Conservation (phyloP, 2,888 invertebrate species). For the Scaeva pyrastri region DNA sequence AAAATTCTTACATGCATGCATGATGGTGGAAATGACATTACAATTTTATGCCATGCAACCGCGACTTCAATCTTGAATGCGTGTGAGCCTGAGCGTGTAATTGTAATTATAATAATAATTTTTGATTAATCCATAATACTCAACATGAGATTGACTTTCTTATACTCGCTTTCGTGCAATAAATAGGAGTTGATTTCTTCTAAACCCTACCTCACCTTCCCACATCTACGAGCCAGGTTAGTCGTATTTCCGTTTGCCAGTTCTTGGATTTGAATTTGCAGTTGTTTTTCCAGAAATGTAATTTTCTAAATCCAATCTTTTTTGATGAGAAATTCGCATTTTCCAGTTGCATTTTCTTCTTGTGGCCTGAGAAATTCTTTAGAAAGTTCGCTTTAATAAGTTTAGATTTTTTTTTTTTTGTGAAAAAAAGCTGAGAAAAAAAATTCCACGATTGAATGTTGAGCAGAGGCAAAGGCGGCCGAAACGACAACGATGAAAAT, state of each 20-base stretch:
- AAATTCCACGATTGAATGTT: slow-evolving; percentile 48
- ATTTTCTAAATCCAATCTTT: slow-evolving; percentile 41
- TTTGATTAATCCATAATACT: slow-evolving; percentile 67
- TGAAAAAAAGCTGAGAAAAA: slow-evolving; percentile 18
- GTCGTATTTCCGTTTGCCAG: slow-evolving; percentile 61
- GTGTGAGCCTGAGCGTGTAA: slow-evolving; percentile 55
- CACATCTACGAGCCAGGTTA: no score
- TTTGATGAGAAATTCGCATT: slow-evolving; percentile 68
- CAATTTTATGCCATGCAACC: slow-evolving; percentile 10
- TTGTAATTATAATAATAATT: slow-evolving; percentile 46
- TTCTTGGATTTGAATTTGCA: slow-evolving; percentile 1
- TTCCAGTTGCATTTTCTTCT: slow-evolving; percentile 57
- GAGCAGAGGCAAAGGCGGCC: slow-evolving; percentile 2
- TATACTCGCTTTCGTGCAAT: slow-evolving; percentile 43
- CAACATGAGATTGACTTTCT: slow-evolving; percentile 45
- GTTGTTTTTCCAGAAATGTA: slow-evolving; percentile 43
- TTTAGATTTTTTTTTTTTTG: slow-evolving; percentile 26
- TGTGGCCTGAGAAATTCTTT: slow-evolving; percentile 42
- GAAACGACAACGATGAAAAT: slow-evolving; percentile 9
- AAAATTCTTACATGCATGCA: slow-evolving; percentile 15
- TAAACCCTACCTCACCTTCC: background rate
- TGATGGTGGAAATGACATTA: slow-evolving; percentile 50
- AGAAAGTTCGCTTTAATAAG: slow-evolving; percentile 43
- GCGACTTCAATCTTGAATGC: slow-evolving; percentile 41
- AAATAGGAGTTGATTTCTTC: slow-evolving; percentile 48